Evolutionary conservation across 92 coral and sea anemone genomes (phyloP).

Genomic region (Epizoanthus fatuus): DNA sequence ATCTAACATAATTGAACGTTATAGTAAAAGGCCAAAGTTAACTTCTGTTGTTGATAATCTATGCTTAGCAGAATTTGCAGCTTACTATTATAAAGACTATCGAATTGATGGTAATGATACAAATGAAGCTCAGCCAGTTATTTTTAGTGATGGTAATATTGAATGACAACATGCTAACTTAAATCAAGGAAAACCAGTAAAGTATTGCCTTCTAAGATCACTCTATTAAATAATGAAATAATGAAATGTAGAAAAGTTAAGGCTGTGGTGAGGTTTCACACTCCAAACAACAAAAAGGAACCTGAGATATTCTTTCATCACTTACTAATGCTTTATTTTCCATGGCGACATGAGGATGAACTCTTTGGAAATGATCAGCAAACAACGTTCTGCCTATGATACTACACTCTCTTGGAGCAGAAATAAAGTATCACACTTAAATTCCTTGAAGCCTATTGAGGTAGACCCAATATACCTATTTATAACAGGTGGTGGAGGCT

Average conservation of each 20-base stretch:
- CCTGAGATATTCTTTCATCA: background rate
- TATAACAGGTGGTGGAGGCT: too few species aligned
- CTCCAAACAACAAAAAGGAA: conserved; percentile 21
- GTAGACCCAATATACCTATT: too few species aligned
- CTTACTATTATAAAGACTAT: conserved; percentile 68
- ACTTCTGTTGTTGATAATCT: background rate
- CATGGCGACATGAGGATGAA: too few species aligned
- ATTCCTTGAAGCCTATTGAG: too few species aligned
- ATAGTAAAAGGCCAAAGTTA: conserved; percentile 42
- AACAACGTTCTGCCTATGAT: too few species aligned
- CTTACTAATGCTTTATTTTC: too few species aligned
- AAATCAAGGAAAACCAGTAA: background rate
- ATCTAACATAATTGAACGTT: conserved; percentile 40
- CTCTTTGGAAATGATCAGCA: too few species aligned
- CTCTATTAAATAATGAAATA: too few species aligned
- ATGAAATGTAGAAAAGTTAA: too few species aligned
- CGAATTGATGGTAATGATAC: conserved; percentile 35
- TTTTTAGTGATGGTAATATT: conserved; percentile 31
- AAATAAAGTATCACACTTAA: too few species aligned
- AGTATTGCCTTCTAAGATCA: too few species aligned
- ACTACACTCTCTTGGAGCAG: too few species aligned
- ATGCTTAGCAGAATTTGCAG: conserved; percentile 69
- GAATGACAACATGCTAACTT: conserved; percentile 5
- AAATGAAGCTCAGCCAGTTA: conserved; percentile 59
- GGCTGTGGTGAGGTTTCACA: conserved; percentile 40